Conservation (phyloP, 2,888 invertebrate genomes). For the Chrysotoxum bicinctum region DNA sequence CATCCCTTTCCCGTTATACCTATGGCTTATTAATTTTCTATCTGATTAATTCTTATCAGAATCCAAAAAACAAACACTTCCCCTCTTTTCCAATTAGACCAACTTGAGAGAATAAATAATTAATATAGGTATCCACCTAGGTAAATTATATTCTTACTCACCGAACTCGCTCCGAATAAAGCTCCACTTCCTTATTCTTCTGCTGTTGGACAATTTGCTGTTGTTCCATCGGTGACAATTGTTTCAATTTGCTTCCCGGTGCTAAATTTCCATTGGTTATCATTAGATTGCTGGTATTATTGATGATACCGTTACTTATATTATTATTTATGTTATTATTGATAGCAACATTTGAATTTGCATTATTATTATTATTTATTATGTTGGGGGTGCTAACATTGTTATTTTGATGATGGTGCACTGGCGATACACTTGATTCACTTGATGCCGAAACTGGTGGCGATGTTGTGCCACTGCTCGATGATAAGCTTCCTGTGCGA, state of each 20-base stretch:
- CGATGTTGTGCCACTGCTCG: constrained; percentile 90
- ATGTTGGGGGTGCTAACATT: constrained; percentile 30
- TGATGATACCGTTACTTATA: constrained; percentile 73
- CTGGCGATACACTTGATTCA: constrained; percentile 81
- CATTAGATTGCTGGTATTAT: constrained; percentile 14
- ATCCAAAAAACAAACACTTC: not conserved
- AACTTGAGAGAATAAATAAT: not conserved
- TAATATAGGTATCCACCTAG: too few species aligned
- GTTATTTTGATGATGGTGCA: constrained; percentile 74
- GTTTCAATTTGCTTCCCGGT: constrained; percentile 75
- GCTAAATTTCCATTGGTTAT: constrained; percentile 65
- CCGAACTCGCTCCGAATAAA: constrained; percentile 91
- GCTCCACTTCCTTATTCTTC: constrained; percentile 90
- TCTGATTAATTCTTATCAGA: not conserved
- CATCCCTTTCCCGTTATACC: too few species aligned
- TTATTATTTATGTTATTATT: constrained; percentile 31
- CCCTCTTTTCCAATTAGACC: constrained; percentile 6
- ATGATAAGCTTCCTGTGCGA: constrained; percentile 89
- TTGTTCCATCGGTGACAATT: constrained; percentile 77
- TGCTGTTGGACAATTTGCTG: constrained; percentile 81
- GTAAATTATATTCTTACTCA: constrained; percentile 82
- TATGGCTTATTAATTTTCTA: not conserved
- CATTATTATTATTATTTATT: constrained; percentile 39
- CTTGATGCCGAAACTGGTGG: constrained; percentile 90
- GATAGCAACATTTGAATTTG: constrained; percentile 72